A percentile compares a stretch with the other conserved stretches of the same genome.
These are phyloP conservation scores for Himalopsyche kuldschensis DNA, from an alignment of 2,888 invertebrate species.

Conservation along the genomic window DNA sequence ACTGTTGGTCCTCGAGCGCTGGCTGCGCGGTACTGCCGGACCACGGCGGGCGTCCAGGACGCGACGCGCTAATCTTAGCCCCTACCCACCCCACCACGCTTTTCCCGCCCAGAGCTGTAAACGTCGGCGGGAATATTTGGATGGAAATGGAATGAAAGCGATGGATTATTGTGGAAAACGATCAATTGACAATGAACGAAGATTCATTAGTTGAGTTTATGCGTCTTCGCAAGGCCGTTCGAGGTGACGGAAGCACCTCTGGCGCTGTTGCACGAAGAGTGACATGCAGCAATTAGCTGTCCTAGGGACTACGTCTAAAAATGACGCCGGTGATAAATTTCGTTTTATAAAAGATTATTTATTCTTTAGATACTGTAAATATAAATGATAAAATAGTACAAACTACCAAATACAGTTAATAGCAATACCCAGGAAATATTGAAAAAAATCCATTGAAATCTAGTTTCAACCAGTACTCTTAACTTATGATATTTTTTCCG, in stretches of 20 bases:
- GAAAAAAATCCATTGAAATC: too few species aligned
- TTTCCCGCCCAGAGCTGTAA: not conserved
- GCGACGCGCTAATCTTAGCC: conserved; percentile 40
- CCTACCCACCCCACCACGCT: conserved; percentile 11
- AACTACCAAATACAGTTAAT: too few species aligned
- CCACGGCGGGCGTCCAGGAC: conserved; percentile 17
- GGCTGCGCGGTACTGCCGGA: conserved; percentile 56
- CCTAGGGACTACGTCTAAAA: too few species aligned
- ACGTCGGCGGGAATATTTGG: not conserved
- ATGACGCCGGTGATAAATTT: too few species aligned
- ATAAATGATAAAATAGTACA: too few species aligned
- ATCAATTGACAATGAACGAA: not conserved
- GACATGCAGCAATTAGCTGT: too few species aligned
- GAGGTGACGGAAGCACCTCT: not conserved
- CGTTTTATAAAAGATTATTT: too few species aligned
- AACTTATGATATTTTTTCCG: too few species aligned
- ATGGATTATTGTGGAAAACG: not conserved
- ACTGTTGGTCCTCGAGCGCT: conserved; percentile 48
- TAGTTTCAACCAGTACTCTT: too few species aligned
- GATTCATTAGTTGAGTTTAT: not conserved
- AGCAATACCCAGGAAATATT: too few species aligned
- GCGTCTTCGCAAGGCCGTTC: not conserved
- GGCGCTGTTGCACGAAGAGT: not conserved
- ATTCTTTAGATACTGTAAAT: too few species aligned
- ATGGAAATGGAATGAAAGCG: not conserved